These are phyloP conservation scores for Amniataba percoides DNA, from an alignment of 2,797 vertebrate species.

Conservation along the genomic window DNA sequence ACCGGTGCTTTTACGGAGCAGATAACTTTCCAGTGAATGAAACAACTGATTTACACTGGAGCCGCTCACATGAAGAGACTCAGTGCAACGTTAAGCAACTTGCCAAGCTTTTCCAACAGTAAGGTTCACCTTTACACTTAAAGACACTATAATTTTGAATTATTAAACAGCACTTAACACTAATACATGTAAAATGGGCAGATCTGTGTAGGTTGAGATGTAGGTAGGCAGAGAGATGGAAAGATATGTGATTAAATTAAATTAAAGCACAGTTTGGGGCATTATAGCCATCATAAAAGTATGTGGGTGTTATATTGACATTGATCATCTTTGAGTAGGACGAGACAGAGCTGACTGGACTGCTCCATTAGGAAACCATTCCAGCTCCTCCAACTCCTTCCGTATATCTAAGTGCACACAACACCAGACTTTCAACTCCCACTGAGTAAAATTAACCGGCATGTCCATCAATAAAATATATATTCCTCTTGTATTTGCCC, in stretches of 20 bases:
- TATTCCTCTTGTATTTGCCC: background rate
- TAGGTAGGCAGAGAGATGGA: conserved; percentile 3
- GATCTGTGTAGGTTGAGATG: conserved; percentile 9
- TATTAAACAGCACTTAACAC: conserved; percentile 13
- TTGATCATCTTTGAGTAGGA: conserved; percentile 42
- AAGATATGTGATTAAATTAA: conserved; percentile 26
- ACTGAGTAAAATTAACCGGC: conserved; percentile 16
- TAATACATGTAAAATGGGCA: background rate
- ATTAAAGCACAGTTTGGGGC: conserved; percentile 40
- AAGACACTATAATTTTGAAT: conserved; percentile 16
- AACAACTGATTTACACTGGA: conserved; percentile 1
- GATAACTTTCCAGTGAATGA: conserved; percentile 14
- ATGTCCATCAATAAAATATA: background rate
- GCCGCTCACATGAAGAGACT: conserved; percentile 2
- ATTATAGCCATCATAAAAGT: conserved; percentile 36
- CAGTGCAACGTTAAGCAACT: background rate
- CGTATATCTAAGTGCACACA: conserved; percentile 30
- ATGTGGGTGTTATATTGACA: conserved; percentile 44
- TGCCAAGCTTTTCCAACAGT: conserved; percentile 13
- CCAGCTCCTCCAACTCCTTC: conserved; percentile 41
- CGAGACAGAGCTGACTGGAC: conserved; percentile 36
- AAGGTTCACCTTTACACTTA: conserved; percentile 4
- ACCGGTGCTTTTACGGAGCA: background rate
- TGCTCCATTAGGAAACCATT: conserved; percentile 39
- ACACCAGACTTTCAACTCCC: conserved; percentile 31